phyloP scores from a whole-genome alignment of 1,140 invertebrate genomes.

The Aphaenogaster ashmeadi region DNA sequence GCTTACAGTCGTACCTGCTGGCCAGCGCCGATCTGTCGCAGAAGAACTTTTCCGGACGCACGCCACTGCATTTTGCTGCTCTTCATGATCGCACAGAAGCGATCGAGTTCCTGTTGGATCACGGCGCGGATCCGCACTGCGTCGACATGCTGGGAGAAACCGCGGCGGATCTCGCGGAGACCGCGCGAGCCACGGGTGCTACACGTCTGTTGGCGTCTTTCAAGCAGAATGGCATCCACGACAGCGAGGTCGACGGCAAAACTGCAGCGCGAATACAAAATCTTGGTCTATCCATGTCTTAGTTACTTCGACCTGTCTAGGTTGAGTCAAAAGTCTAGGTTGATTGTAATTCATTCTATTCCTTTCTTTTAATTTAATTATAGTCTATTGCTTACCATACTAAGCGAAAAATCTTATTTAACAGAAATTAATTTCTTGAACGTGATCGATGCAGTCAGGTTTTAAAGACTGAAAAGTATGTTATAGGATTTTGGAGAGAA shows the following conservation, averaged over 20 bases:
- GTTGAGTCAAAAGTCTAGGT: not conserved
- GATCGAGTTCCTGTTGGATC: conserved; percentile 85
- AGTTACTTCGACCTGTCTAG: not conserved
- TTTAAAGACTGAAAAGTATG: conserved; percentile 8
- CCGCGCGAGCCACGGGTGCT: not conserved
- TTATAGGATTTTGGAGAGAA: not conserved
- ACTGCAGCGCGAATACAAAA: not conserved
- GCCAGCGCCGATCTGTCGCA: conserved; percentile 90
- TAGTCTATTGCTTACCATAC: not conserved
- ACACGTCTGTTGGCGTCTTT: not conserved
- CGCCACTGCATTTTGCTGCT: conserved; percentile 89
- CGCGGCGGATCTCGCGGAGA: conserved; percentile 86
- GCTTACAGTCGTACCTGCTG: conserved; percentile 88
- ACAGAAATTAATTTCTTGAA: not conserved
- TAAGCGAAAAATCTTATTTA: not conserved
- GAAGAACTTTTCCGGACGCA: conserved; percentile 88
- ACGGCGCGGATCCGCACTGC: conserved; percentile 79
- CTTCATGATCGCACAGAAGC: conserved; percentile 84
- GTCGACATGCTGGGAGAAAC: conserved; percentile 86
- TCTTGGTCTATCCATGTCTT: not conserved
- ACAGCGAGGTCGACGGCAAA: not conserved
- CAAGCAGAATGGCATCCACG: not conserved
- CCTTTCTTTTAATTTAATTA: not conserved
- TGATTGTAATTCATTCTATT: not conserved
- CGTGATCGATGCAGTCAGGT: not conserved